A percentile compares a stretch with the other conserved stretches of the same genome.
Evolutionary conservation across 2,113 vertebrate species (phyloP).

Genomic region (Laticauda colubrina): DNA sequence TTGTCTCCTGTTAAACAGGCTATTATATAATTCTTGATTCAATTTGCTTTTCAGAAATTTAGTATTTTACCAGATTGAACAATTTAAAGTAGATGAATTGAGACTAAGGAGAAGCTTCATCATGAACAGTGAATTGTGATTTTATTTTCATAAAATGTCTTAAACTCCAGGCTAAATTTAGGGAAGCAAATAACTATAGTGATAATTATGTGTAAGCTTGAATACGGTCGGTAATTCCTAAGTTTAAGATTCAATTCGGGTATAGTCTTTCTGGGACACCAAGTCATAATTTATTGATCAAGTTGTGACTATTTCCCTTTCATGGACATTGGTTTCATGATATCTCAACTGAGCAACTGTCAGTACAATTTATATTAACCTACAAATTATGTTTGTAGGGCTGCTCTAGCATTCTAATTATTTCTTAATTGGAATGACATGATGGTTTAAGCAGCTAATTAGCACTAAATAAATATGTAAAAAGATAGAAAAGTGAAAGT

Average conservation of each 20-base stretch:
- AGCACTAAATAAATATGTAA: neutral
- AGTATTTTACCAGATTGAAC: neutral
- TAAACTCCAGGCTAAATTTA: neutral
- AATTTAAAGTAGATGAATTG: neutral
- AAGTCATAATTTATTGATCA: neutral
- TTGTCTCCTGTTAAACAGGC: neutral
- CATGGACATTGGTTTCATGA: neutral
- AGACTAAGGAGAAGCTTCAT: neutral
- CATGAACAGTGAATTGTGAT: constrained; percentile 10
- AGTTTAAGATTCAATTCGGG: neutral
- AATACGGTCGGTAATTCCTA: neutral
- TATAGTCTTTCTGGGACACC: neutral
- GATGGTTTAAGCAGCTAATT: neutral
- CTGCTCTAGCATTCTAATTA: neutral
- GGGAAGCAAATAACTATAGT: neutral
- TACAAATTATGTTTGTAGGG: neutral
- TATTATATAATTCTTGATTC: neutral
- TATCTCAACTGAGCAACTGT: neutral
- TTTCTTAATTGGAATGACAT: neutral
- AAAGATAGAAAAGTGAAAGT: neutral
- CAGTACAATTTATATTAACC: neutral
- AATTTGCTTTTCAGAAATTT: neutral
- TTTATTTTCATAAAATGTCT: constrained; percentile 19
- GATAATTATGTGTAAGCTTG: neutral
- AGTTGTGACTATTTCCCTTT: neutral